These are phyloP conservation scores for Lasiurus cinereus DNA, from an alignment of 2,113 vertebrate genomes.

Conservation along the genomic window DNA sequence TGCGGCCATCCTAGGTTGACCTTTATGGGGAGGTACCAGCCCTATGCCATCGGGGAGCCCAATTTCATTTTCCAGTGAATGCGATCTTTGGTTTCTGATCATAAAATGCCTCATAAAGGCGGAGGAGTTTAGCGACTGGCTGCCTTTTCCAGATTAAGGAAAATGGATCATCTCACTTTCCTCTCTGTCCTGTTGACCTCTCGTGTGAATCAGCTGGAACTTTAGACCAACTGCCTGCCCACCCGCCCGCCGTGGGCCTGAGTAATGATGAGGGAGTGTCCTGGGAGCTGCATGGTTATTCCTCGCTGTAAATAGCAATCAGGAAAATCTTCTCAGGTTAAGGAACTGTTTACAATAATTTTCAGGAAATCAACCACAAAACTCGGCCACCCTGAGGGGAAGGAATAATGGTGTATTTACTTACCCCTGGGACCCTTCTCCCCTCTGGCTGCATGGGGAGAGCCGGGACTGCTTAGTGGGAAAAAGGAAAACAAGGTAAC, in stretches of 20 bases:
- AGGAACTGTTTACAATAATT: not conserved
- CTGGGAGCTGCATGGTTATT: not conserved
- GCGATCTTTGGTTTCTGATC: not conserved
- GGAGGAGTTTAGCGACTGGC: not conserved
- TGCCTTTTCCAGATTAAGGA: not conserved
- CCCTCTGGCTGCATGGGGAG: not conserved
- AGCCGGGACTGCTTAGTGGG: not conserved
- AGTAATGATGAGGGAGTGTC: not conserved
- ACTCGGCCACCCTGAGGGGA: not conserved
- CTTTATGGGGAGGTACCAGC: not conserved
- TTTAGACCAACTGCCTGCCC: not conserved
- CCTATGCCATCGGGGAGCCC: not conserved
- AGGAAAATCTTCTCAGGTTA: not conserved
- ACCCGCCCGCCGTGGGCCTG: not conserved
- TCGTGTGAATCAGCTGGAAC: not conserved
- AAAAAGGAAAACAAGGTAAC: not conserved
- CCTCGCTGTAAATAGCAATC: not conserved
- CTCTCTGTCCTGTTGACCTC: not conserved
- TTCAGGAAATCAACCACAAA: not conserved
- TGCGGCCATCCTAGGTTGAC: not conserved
- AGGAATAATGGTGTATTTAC: not conserved
- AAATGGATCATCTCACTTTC: not conserved
- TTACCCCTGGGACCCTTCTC: not conserved
- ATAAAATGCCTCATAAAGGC: not conserved
- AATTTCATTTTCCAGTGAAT: not conserved